Conservation (phyloP, 2,888 invertebrate species). For the Macaria notata region DNA sequence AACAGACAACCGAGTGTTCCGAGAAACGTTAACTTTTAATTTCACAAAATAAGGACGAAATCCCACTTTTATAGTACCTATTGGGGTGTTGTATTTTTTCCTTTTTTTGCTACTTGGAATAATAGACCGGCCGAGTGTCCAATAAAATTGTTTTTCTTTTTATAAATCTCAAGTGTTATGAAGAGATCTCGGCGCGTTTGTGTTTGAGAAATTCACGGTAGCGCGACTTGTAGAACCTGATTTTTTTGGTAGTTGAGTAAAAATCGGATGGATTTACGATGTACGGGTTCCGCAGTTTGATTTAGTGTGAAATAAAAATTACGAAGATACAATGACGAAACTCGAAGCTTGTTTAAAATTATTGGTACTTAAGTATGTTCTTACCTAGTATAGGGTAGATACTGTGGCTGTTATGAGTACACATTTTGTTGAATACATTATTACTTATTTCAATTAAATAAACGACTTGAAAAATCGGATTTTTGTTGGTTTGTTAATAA, state of each 20-base stretch:
- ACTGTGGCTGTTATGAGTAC: no score
- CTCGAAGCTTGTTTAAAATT: conserved; percentile 3
- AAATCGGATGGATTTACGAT: conserved; percentile 27
- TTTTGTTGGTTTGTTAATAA: no score
- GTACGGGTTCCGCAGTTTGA: conserved; percentile 27
- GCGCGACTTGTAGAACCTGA: conserved; percentile 35
- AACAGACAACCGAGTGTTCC: conserved; percentile 61
- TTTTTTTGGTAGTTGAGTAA: conserved; percentile 15
- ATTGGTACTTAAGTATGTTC: neutral
- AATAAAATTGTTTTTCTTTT: conserved; percentile 56
- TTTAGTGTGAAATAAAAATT: conserved; percentile 12
- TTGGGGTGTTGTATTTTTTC: conserved; percentile 53
- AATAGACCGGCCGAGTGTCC: conserved; percentile 52
- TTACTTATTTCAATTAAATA: no score
- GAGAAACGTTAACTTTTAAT: conserved; percentile 72
- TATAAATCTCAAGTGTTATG: conserved; percentile 44
- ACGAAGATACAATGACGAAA: conserved; percentile 4
- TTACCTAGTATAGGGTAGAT: no score
- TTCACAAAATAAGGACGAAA: conserved; percentile 72
- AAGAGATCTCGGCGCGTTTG: conserved; percentile 45
- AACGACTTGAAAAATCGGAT: no score
- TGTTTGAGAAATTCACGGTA: conserved; percentile 49
- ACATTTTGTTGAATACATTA: no score
- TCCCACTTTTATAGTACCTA: conserved; percentile 72
- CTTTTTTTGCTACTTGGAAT: conserved; percentile 61